Conservation (phyloP, 2,113 vertebrate species). For the Grammomys dolichurus region DNA sequence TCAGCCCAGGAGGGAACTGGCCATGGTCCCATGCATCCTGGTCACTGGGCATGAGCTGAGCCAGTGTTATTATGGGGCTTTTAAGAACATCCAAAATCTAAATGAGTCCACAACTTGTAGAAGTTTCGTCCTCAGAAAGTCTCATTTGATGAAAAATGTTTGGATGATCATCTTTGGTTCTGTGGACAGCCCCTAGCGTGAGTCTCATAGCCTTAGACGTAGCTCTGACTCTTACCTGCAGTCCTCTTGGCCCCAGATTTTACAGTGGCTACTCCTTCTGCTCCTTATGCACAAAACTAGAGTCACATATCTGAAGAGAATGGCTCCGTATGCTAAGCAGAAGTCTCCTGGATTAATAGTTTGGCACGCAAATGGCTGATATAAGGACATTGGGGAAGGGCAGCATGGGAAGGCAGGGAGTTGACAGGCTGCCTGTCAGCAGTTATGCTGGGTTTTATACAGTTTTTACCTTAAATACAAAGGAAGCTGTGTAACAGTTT, state of each 20-base stretch:
- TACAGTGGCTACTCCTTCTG: background rate
- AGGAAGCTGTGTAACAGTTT: background rate
- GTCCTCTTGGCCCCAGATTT: background rate
- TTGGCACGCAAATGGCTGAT: background rate
- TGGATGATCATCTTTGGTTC: background rate
- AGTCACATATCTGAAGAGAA: background rate
- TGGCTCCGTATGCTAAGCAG: background rate
- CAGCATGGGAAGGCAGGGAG: background rate
- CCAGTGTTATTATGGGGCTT: background rate
- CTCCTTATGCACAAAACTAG: background rate
- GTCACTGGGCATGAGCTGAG: background rate
- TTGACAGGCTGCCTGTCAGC: background rate
- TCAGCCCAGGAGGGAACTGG: background rate
- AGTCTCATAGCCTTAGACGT: background rate
- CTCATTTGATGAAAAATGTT: constrained; percentile 4
- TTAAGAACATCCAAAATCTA: constrained; percentile 16
- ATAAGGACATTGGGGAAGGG: background rate
- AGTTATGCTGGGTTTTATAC: background rate
- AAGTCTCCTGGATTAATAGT: background rate
- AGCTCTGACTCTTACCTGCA: background rate
- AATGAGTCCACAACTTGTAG: background rate
- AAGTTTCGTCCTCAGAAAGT: constrained; percentile 12
- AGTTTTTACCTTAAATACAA: constrained; percentile 12
- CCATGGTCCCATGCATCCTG: background rate
- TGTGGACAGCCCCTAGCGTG: background rate